Conservation (phyloP, 2,113 vertebrate genomes). For the Limanda limanda region DNA sequence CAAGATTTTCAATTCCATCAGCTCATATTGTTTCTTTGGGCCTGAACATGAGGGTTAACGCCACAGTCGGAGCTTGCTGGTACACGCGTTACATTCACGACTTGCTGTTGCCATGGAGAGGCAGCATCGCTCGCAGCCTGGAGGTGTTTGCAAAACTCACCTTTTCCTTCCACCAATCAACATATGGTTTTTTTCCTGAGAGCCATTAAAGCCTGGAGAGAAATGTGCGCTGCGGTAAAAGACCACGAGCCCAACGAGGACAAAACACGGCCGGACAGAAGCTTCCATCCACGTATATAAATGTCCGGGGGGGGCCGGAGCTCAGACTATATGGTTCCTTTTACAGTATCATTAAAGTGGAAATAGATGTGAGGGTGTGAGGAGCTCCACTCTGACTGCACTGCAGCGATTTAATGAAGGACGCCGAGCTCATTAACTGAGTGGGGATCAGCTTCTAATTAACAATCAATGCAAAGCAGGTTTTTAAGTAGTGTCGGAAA, state of each 20-base stretch:
- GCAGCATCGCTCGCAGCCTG: conserved; percentile 32
- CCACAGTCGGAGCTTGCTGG: not conserved
- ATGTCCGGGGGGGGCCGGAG: not conserved
- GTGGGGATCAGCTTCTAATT: conserved; percentile 11
- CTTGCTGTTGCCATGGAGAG: conserved; percentile 57
- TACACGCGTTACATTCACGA: conserved; percentile 9
- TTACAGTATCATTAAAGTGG: not conserved
- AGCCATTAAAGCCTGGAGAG: conserved; percentile 37
- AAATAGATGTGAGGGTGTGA: not conserved
- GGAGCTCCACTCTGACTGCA: not conserved
- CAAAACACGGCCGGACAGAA: conserved; percentile 13
- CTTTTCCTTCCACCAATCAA: conserved; percentile 23
- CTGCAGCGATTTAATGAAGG: conserved; percentile 3
- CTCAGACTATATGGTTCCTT: not conserved
- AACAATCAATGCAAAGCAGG: conserved; percentile 7
- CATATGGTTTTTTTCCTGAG: conserved; percentile 37
- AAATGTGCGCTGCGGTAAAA: conserved; percentile 10
- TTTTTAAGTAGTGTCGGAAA: not conserved
- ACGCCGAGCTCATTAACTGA: conserved; percentile 12
- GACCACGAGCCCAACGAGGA: not conserved
- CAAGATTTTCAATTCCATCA: not conserved
- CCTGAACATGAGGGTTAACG: not conserved
- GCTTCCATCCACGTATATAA: conserved; percentile 8
- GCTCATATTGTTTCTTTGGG: conserved; percentile 20
- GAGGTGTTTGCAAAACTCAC: conserved; percentile 17